A percentile compares a stretch with the other conserved stretches of the same genome.
Evolutionary conservation across 2,888 invertebrate genomes (phyloP).

Genomic region (Aleiodes leptofemur): DNA sequence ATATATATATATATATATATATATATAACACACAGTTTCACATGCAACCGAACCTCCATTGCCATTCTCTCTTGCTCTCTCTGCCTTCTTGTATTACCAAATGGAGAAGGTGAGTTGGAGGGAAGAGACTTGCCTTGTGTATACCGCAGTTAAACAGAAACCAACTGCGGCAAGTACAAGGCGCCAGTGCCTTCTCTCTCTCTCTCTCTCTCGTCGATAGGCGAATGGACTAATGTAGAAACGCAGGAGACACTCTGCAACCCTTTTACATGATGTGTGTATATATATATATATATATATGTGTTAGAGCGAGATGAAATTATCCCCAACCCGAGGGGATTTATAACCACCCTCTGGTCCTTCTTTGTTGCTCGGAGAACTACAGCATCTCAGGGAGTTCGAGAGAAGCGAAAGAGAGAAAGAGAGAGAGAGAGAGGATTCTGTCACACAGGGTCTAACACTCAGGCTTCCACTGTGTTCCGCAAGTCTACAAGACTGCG

Average conservation of each 20-base stretch:
- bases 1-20: conserved; percentile 13
- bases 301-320: not conserved
- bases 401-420: too few relatives aligned
- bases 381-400: too few relatives aligned
- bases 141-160: conserved; percentile 22
- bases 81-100: conserved; percentile 25
- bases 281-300: not conserved
- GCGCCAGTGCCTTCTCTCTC: conserved; percentile 36
- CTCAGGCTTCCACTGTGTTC: too few relatives aligned
- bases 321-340: conserved; percentile 36
- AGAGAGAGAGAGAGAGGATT: too few relatives aligned
- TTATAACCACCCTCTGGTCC: conserved; percentile 45
- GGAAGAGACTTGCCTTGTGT: conserved; percentile 19
- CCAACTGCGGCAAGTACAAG: conserved; percentile 28
- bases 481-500: too few relatives aligned
- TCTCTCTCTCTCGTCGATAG: conserved; percentile 56
- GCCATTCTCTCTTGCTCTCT: conserved; percentile 26
- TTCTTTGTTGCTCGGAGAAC: too few relatives aligned
- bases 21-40: conserved; percentile 19
- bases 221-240: conserved; percentile 4
- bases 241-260: too few relatives aligned
- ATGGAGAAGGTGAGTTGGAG: not conserved
- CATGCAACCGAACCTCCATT: conserved; percentile 4
- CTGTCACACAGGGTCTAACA: too few relatives aligned
- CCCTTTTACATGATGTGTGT: too few relatives aligned